Conservation (phyloP, 2,113 vertebrate genomes). For the Urocolius indicus region DNA sequence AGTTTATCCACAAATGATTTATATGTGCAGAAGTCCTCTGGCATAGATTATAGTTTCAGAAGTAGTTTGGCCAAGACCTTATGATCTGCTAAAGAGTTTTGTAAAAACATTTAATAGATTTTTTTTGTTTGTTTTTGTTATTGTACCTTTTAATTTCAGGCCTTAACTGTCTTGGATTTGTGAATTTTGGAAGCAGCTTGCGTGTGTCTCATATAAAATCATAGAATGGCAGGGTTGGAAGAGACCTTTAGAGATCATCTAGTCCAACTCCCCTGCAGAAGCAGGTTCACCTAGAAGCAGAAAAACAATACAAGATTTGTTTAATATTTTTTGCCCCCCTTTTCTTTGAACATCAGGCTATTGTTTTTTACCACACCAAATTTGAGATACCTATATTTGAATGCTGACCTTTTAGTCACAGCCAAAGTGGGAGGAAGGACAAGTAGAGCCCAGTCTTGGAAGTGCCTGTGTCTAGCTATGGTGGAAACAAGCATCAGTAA, state of each 20-base stretch:
- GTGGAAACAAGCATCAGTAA: background rate
- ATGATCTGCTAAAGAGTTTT: background rate
- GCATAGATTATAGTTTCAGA: background rate
- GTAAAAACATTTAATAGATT: background rate
- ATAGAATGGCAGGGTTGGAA: too few species aligned
- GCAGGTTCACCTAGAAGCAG: too few species aligned
- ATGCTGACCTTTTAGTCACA: background rate
- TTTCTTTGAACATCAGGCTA: background rate
- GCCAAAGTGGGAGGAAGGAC: background rate
- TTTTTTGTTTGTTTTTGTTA: background rate
- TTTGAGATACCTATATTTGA: background rate
- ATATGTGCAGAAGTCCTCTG: background rate
- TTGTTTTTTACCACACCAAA: background rate
- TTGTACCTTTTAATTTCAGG: background rate
- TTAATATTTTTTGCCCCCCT: background rate
- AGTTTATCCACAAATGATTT: slow-evolving; percentile 2
- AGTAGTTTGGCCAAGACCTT: background rate
- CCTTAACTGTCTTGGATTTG: background rate
- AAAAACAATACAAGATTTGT: background rate
- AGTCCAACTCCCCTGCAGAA: too few species aligned
- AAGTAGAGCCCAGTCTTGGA: background rate
- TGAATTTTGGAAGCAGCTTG: background rate
- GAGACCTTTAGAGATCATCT: too few species aligned
- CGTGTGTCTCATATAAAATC: background rate
- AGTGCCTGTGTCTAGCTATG: background rate